Base-by-base conservation (phyloP, 2,113 vertebrate species). In the Leptobrachium leishanense region DNA sequence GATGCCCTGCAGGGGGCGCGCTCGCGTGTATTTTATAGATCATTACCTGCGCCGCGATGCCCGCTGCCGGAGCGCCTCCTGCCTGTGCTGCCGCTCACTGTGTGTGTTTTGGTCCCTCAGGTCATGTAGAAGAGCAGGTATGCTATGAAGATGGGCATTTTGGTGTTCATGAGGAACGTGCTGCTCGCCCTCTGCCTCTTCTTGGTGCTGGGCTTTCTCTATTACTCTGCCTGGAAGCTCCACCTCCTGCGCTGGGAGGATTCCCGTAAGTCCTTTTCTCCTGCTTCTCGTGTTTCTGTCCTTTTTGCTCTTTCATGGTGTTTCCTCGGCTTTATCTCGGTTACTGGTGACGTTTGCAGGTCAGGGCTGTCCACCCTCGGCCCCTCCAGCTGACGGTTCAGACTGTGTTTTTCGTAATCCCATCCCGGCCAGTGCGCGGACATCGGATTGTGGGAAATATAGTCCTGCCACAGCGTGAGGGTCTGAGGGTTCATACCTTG, bases 181-280 rank as follows among this genome's bases (percentile, higher is more conserved):
- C 93, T 99, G 92, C 96, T 98, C 87, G 85, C 95, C 86, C 92
- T 98, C 86, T 98, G 96, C 90, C 92, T 96, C 86, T 94, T 96
- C 86, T 91, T 98, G 89, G 97, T 99, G 46, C 87, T 99, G 89
- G 96, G 93, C 84, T 99, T 98, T 90, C 94, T 99, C 81, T 98
- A 95, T 90, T 99, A 98, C 82, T 97, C 96, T 41, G 96, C 96
- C 0, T 92, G 95, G 90, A 98, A 96, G 90, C 91, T 99, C 54
- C 96, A 96, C 86, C 91, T 96, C 71, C 90, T 93, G 83, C 90
- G 92, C 59, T 98, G 97, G 97, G 95, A 95, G 87, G 96, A 98
- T 86, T 87, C 95, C 85, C 95, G 97, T 99, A 95, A 98, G 97
- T 99, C 42, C 43, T 2, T 15, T 64, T 13, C 31, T 73, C 31